Percentiles rank a stretch among this genome's conserved stretches.
Evolutionary conservation across 2,888 invertebrate genomes (phyloP).

Genomic region (Tipula vernalis): DNA sequence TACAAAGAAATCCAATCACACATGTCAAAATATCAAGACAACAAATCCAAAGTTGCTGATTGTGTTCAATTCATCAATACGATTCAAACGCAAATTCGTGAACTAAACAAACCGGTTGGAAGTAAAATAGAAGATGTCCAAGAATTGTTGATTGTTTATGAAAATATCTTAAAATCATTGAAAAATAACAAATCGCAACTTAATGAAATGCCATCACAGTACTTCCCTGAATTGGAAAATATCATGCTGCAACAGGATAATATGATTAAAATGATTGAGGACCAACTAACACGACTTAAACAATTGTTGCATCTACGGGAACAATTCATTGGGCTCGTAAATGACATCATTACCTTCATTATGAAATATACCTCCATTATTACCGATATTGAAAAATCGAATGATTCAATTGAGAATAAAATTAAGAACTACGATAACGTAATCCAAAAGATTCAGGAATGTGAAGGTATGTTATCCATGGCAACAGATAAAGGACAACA

Average conservation of each 20-base stretch:
- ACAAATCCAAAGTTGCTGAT: constrained; percentile 66
- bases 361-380: constrained; percentile 76
- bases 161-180: constrained; percentile 61
- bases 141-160: constrained; percentile 63
- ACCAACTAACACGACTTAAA: constrained; percentile 68
- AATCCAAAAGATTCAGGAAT: constrained; percentile 76
- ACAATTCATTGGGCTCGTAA: constrained; percentile 75
- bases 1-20: constrained; percentile 59
- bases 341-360: constrained; percentile 79
- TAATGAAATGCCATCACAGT: constrained; percentile 62
- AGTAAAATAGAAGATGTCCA: constrained; percentile 81
- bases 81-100: constrained; percentile 72
- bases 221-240: constrained; percentile 64
- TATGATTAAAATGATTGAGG: constrained; percentile 70
- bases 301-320: constrained; percentile 70
- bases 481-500: constrained; percentile 88
- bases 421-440: constrained; percentile 79
- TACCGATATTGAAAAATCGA: constrained; percentile 72
- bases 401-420: constrained; percentile 70
- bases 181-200: constrained; percentile 67
- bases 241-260: constrained; percentile 75
- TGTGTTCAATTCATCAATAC: constrained; percentile 66
- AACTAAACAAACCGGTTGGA: constrained; percentile 75
- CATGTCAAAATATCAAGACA: constrained; percentile 69
- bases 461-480: constrained; percentile 73